Base-by-base conservation (phyloP, 2,113 vertebrate species). In the Bostrychus sinensis region DNA sequence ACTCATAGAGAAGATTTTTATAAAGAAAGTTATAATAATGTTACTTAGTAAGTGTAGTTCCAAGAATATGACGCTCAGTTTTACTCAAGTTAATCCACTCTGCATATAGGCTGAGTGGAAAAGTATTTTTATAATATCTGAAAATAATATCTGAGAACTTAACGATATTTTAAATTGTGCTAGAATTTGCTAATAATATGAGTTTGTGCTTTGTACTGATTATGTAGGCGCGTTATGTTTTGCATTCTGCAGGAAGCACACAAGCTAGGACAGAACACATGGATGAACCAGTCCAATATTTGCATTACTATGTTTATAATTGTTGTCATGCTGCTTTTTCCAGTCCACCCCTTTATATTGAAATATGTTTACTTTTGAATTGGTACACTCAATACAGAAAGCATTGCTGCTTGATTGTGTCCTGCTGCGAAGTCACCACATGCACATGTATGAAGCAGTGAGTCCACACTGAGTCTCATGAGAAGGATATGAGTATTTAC, bases 401-500 rank as follows among this genome's bases (percentile, higher is more conserved):
- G 25, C 5, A 50, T 0, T 16, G 1, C 25, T 16, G 4, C 23
- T 22, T 26, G 46, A 26, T 16, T 12, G 11, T 23, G 12, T 25
- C 22, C 12, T 48, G 42, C 14, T 28, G 28, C 1, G 23, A 7
- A 25, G 22, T 25, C 45, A 25, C 3, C 12, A 13, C 45, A 25
- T 3, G 11, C 20, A 25, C 45, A 25, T 48, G 5, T 8, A 32
- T 23, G 22, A 20, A 14, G 45, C 22, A 28, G 23, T 28, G 23
- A n/a, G 23, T 51, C 48, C 13, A 38, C 11, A 14, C 37, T 64
- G 23, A 53, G 28, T 69, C 25, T 59, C 22, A 54, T 37, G 8
- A 1, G 12, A 50, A 25, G 26, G 13, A 48, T 58, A 43, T 56
- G 59, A 70, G 46, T 37, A 41, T 66, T 16, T 39, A 43, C 17